Evolutionary conservation across 2,888 invertebrate genomes (phyloP).

Genomic region (Junonia oenone): DNA sequence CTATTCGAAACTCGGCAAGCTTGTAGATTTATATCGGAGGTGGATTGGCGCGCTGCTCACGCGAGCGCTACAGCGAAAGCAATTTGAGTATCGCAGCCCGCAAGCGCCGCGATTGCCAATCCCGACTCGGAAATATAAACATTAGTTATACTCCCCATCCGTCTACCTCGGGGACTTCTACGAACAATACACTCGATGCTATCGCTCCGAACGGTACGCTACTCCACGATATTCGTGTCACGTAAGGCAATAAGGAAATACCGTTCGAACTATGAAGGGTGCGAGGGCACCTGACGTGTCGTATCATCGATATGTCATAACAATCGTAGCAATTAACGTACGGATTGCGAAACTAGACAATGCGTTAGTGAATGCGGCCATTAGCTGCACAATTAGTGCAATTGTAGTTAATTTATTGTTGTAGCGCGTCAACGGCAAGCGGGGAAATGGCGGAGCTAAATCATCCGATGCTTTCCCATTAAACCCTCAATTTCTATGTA

Average conservation of each 20-base stretch:
- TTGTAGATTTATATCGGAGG: constrained; percentile 69
- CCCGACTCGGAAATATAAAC: constrained; percentile 39
- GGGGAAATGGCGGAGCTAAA: constrained; percentile 35
- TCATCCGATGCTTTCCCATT: constrained; percentile 32
- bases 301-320: constrained; percentile 24
- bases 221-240: constrained; percentile 46
- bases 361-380: constrained; percentile 60
- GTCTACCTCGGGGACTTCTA: constrained; percentile 31
- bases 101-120: constrained; percentile 34
- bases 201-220: constrained; percentile 34
- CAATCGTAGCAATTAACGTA: constrained; percentile 53
- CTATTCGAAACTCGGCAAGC: constrained; percentile 63
- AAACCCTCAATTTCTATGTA: constrained; percentile 11
- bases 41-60: constrained; percentile 61
- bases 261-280: constrained; percentile 32
- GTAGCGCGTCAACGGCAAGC: constrained; percentile 45
- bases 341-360: constrained; percentile 61
- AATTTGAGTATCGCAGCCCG: constrained; percentile 54
- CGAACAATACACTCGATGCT: constrained; percentile 46
- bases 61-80: constrained; percentile 56
- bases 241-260: constrained; percentile 52
- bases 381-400: constrained; percentile 76
- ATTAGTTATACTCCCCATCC: constrained; percentile 44
- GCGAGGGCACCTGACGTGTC: not conserved
- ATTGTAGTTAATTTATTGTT: constrained; percentile 74